phyloP scores from a whole-genome alignment of 2,797 vertebrate species.

The Epinephelus malabaricus region DNA sequence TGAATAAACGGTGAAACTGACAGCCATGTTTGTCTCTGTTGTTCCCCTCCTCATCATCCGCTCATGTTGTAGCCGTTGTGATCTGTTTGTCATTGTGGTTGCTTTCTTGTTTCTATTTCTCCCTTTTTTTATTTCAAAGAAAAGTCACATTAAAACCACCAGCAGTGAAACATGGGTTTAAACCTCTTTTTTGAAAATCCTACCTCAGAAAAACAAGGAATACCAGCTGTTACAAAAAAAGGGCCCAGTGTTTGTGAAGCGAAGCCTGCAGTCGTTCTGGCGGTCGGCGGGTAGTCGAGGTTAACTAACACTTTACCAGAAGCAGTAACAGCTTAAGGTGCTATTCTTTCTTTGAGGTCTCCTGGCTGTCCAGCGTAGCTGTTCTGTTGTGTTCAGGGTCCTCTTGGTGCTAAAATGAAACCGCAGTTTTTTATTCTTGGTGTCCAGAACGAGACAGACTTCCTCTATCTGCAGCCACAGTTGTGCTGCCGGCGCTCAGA shows the following conservation, averaged over 20 bases:
- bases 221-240: constrained; percentile 53
- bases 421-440: constrained; percentile 69
- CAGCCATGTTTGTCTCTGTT: constrained; percentile 89
- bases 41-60: constrained; percentile 69
- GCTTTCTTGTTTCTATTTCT: constrained; percentile 57
- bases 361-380: constrained; percentile 65
- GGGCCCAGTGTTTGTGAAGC: constrained; percentile 59
- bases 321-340: constrained; percentile 74
- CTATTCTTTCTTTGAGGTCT: constrained; percentile 84
- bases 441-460: constrained; percentile 70
- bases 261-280: constrained; percentile 53
- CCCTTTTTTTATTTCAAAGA: constrained; percentile 28
- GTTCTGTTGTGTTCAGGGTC: constrained; percentile 71
- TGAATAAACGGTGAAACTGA: constrained; percentile 91
- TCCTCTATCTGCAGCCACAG: constrained; percentile 55
- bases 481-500: constrained; percentile 43
- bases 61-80: constrained; percentile 58
- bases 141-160: constrained; percentile 82
- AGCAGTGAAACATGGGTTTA: constrained; percentile 85
- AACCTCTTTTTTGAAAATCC: constrained; percentile 80
- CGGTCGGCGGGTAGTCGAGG: constrained; percentile 45
- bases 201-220: constrained; percentile 78
- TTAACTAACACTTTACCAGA: constrained; percentile 68
- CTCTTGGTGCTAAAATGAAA: constrained; percentile 86
- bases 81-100: constrained; percentile 68